Percentiles rank a stretch among this genome's conserved stretches.
Evolutionary conservation across 2,113 vertebrate genomes (phyloP).

Genomic region (Oreocharis arfaki): DNA sequence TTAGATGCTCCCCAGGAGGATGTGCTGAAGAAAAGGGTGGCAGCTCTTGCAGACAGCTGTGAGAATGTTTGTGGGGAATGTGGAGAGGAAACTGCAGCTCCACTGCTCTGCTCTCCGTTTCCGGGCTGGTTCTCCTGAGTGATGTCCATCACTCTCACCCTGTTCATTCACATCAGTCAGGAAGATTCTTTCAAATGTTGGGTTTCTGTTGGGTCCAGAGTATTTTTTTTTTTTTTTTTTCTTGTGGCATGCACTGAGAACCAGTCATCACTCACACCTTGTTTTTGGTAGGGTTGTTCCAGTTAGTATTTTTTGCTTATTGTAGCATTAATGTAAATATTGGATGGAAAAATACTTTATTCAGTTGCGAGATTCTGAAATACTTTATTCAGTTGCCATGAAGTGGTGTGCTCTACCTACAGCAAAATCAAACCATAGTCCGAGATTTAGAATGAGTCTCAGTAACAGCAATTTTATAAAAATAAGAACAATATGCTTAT

Average conservation of each 20-base stretch:
- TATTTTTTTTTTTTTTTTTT: too few relatives aligned
- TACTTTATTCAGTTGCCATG: neutral
- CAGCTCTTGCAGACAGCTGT: neutral
- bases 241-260: neutral
- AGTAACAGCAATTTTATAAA: neutral
- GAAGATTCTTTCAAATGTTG: neutral
- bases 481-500: neutral
- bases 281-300: rapidly evolving
- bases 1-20: neutral
- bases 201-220: neutral
- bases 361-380: neutral
- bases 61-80: neutral
- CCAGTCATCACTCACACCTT: neutral
- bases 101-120: neutral
- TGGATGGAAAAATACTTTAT: neutral
- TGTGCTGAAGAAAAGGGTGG: neutral
- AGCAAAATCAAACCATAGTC: neutral
- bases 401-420: neutral
- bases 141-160: neutral
- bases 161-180: neutral
- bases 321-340: neutral
- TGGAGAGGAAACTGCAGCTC: neutral
- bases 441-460: neutral
- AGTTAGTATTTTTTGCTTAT: neutral
- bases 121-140: neutral